These are phyloP conservation scores for Diprion similis DNA, from an alignment of 1,140 invertebrate species.

Conservation along the genomic window DNA sequence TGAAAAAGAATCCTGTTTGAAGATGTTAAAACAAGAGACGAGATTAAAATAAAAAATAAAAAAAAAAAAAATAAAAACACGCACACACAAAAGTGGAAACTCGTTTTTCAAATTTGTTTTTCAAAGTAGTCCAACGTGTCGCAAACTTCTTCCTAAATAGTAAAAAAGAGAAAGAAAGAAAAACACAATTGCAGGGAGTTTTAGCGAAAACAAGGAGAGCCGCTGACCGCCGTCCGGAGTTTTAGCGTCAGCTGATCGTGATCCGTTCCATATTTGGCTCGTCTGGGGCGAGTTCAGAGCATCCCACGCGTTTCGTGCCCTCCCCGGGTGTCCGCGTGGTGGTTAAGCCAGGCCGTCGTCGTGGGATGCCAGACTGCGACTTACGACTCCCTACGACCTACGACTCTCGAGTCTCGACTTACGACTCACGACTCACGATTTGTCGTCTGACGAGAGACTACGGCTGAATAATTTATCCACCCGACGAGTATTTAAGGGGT, in stretches of 20 bases:
- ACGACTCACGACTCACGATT: background rate
- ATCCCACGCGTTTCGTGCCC: background rate
- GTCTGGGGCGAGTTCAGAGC: conserved; percentile 2
- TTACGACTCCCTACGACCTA: too few species aligned
- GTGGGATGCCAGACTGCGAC: background rate
- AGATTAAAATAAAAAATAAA: too few species aligned
- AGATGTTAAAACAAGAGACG: too few species aligned
- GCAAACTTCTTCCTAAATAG: too few species aligned
- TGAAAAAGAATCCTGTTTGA: too few species aligned
- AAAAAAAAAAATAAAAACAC: too few species aligned
- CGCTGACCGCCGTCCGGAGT: background rate
- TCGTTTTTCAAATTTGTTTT: too few species aligned
- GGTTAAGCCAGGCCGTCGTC: background rate
- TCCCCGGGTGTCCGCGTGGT: background rate
- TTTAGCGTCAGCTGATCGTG: conserved; percentile 13
- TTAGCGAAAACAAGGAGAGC: background rate
- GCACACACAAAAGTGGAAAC: too few species aligned
- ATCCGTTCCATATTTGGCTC: conserved; percentile 14
- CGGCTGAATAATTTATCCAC: background rate
- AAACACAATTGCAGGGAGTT: too few species aligned
- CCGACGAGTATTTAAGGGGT: conserved; percentile 1
- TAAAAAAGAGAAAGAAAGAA: too few species aligned
- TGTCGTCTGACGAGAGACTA: background rate
- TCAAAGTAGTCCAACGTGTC: too few species aligned
- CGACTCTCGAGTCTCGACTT: background rate